Evolutionary conservation across 2,888 invertebrate genomes (phyloP).

Genomic region (Stratiomys singularior): DNA sequence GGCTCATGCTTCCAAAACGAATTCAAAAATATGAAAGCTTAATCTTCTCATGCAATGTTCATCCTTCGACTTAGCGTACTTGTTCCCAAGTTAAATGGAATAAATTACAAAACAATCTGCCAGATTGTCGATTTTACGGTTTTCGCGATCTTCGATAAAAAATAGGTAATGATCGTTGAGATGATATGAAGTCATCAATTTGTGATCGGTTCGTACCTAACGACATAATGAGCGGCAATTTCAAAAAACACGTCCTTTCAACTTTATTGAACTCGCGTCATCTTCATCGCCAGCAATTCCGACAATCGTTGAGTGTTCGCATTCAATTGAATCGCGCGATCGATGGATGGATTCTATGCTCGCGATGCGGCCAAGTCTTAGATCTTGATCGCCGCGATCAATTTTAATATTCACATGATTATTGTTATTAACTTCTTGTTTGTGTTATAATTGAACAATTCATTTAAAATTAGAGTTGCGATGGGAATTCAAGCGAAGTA

Average conservation of each 20-base stretch:
- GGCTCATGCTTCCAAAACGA: background rate
- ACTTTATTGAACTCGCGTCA: slow-evolving; percentile 31
- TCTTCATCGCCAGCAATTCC: background rate
- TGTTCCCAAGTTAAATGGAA: background rate
- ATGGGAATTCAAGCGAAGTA: slow-evolving; percentile 2
- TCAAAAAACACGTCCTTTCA: slow-evolving; percentile 46
- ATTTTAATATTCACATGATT: slow-evolving; percentile 53
- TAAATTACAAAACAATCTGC: slow-evolving; percentile 41
- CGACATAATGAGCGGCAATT: slow-evolving; percentile 53
- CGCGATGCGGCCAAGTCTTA: slow-evolving; percentile 21
- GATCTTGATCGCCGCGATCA: slow-evolving; percentile 41
- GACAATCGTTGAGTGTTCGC: slow-evolving; percentile 11
- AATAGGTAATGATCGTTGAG: slow-evolving; percentile 39
- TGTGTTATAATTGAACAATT: slow-evolving; percentile 57
- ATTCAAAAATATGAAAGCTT: background rate
- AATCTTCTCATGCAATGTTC: background rate
- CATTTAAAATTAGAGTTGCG: slow-evolving; percentile 53
- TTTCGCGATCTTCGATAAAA: slow-evolving; percentile 30
- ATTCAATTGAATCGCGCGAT: slow-evolving; percentile 32
- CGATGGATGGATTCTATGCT: slow-evolving; percentile 23
- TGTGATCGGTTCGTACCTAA: slow-evolving; percentile 51
- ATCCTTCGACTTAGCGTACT: background rate
- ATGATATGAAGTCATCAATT: slow-evolving; percentile 52
- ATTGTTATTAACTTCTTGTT: slow-evolving; percentile 56
- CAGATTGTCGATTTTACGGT: slow-evolving; percentile 38